phyloP scores from a whole-genome alignment of 2,113 vertebrate species.

The Thamnophis sirtalis region DNA sequence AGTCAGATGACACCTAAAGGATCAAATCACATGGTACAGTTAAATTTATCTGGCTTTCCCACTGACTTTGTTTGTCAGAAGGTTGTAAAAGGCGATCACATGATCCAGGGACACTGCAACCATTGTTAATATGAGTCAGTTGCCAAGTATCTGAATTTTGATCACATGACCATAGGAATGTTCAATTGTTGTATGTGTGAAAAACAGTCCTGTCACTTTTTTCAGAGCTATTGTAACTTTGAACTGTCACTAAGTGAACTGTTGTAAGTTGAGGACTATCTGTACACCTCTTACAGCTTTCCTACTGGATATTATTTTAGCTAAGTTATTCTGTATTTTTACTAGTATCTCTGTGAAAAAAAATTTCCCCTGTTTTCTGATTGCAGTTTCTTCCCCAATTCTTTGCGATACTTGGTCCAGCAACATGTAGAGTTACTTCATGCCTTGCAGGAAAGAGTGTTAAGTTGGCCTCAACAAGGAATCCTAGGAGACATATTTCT shows the following conservation, averaged over 20 bases:
- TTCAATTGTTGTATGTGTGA: too few species aligned
- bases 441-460: conserved; percentile 87
- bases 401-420: conserved; percentile 91
- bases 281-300: not conserved
- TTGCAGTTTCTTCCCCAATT: conserved; percentile 87
- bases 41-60: too few species aligned
- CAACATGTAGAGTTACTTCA: conserved; percentile 93
- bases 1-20: not conserved
- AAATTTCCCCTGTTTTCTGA: conserved; percentile 11
- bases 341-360: not conserved
- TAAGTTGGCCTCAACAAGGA: conserved; percentile 90
- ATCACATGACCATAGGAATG: too few species aligned
- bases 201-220: too few species aligned
- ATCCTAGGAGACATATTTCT: conserved; percentile 97
- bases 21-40: not conserved
- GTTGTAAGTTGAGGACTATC: not conserved
- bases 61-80: too few species aligned
- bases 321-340: not conserved
- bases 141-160: too few species aligned
- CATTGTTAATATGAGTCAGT: too few species aligned
- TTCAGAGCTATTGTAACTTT: not conserved
- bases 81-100: too few species aligned
- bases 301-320: not conserved
- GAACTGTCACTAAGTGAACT: not conserved
- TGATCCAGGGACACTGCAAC: too few species aligned